phyloP scores from a whole-genome alignment of 2,888 invertebrate species.

The Drosophila putrida region DNA sequence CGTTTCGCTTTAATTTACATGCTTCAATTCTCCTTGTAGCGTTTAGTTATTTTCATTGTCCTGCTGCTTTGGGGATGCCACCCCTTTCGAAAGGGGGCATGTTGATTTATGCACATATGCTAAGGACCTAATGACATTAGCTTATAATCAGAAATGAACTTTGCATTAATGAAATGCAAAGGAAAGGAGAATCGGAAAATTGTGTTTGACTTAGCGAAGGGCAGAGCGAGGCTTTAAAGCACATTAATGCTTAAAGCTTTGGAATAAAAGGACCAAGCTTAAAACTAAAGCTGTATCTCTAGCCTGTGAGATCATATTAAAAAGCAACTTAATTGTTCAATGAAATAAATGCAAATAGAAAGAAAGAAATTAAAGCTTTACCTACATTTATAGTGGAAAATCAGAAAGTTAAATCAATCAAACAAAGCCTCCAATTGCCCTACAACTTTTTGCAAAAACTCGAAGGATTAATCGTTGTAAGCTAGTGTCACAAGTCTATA shows the following conservation, averaged over 20 bases:
- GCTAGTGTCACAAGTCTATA: slow-evolving; percentile 35
- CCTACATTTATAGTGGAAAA: too few species aligned
- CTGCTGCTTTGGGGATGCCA: slow-evolving; percentile 30
- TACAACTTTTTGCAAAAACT: background rate
- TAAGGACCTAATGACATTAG: slow-evolving; percentile 56
- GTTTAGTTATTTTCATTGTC: slow-evolving; percentile 82
- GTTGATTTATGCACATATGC: slow-evolving; percentile 83
- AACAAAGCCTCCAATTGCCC: slow-evolving; percentile 1
- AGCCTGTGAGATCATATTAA: too few species aligned
- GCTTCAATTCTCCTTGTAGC: slow-evolving; percentile 81
- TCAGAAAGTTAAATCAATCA: too few species aligned
- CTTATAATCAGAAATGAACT: slow-evolving; percentile 18
- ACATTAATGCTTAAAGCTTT: background rate
- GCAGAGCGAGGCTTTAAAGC: background rate
- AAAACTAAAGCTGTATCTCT: too few species aligned
- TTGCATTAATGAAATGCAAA: slow-evolving; percentile 8
- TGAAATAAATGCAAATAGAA: too few species aligned
- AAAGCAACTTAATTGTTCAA: too few species aligned
- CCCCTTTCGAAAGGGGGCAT: slow-evolving; percentile 34
- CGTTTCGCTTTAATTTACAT: slow-evolving; percentile 77
- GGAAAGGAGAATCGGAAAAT: background rate
- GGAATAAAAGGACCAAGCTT: too few species aligned
- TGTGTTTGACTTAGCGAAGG: background rate
- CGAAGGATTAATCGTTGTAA: background rate
- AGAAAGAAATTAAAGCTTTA: too few species aligned